These are phyloP conservation scores for Chionoecetes opilio DNA, from an alignment of 1,140 invertebrate genomes.

Conservation along the genomic window DNA sequence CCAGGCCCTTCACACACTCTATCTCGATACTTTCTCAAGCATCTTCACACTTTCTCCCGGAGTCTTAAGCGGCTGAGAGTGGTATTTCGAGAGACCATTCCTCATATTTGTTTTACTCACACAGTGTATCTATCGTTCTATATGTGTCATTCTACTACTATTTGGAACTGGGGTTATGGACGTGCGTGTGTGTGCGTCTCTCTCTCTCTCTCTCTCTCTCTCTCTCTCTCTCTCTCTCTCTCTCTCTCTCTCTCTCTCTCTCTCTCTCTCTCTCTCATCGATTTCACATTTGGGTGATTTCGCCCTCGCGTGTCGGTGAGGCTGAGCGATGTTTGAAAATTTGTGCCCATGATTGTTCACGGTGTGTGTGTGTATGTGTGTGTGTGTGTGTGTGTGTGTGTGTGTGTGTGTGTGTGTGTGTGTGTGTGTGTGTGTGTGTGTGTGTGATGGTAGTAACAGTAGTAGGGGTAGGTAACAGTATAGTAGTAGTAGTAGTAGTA, in stretches of 20 bases:
- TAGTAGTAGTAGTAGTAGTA: no score
- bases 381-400: no score
- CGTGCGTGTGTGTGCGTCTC: neutral
- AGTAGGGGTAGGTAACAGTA: no score
- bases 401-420: no score
- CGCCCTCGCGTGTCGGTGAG: neutral
- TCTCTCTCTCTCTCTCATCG: slow-evolving; percentile 27
- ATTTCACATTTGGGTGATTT: slow-evolving; percentile 30
- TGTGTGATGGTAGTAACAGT: no score
- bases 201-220: no score
- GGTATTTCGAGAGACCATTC: neutral
- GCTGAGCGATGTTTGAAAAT: slow-evolving; percentile 29
- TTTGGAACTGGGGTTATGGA: neutral
- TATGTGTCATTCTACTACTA: neutral
- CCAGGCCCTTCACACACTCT: neutral
- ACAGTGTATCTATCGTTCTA: neutral
- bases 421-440: no score
- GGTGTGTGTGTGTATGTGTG: no score
- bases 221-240: slow-evolving; percentile 2
- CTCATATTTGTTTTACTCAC: neutral
- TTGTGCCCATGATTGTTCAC: neutral
- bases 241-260: slow-evolving; percentile 27
- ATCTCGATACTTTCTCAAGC: neutral
- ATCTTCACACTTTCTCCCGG: neutral
- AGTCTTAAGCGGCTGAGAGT: neutral